phyloP scores from a whole-genome alignment of 92 coral and sea anemone genomes.

The Actinernus sp. region DNA sequence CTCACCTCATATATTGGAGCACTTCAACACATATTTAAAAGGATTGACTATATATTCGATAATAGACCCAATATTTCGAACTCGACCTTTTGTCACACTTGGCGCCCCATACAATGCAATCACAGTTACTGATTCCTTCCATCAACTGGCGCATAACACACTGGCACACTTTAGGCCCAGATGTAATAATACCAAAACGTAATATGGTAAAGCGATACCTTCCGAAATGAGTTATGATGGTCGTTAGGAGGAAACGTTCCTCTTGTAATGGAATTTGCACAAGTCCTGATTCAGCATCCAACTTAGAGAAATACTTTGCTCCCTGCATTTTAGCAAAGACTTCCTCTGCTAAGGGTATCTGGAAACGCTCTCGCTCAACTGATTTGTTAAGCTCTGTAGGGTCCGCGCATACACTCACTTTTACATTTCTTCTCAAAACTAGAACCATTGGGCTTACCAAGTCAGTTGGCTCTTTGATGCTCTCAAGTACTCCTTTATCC shows the following conservation, averaged over 20 bases:
- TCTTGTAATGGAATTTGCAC: slow-evolving; percentile 4
- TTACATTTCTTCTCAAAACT: background rate
- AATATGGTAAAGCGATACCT: background rate
- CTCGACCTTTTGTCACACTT: too few relatives aligned
- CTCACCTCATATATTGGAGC: too few relatives aligned
- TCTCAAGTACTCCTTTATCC: background rate
- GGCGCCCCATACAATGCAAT: too few relatives aligned
- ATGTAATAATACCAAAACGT: slow-evolving; percentile 8
- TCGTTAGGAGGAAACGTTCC: background rate
- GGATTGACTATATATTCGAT: too few relatives aligned
- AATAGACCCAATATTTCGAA: too few relatives aligned
- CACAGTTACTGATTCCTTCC: background rate
- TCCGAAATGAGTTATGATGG: slow-evolving; percentile 8
- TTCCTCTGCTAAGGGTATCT: background rate
- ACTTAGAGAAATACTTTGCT: slow-evolving; percentile 5
- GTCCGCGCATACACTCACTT: slow-evolving; percentile 10
- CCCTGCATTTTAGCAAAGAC: slow-evolving; percentile 3
- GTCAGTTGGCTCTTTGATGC: slow-evolving; percentile 7
- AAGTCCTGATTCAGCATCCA: slow-evolving; percentile 10
- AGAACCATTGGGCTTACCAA: slow-evolving; percentile 8
- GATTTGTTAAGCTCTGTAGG: background rate
- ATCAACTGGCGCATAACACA: background rate
- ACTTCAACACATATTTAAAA: too few relatives aligned
- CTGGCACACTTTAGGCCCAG: slow-evolving; percentile 17
- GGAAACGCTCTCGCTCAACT: background rate